Evolutionary conservation across 2,888 invertebrate species (phyloP), one percentile per base, ranked within the genome.

Genomic region (Gisinianus flammeolus): DNA sequence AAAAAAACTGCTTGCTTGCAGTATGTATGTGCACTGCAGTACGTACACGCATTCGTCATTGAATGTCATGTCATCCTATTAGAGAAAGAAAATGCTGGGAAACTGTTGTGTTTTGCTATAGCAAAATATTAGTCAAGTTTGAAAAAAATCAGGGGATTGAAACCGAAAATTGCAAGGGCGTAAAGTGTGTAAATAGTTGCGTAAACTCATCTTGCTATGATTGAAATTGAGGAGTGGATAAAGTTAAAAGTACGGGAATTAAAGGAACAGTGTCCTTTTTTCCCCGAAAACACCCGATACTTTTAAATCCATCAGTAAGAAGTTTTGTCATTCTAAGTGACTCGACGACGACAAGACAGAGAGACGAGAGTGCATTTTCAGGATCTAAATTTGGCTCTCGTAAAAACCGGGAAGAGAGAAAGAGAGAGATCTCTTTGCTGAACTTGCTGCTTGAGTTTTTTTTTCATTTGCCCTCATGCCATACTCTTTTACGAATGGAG

Each of bases 291-390:
- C 22, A 22, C 58, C 62, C 62, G 62, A 62, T 5, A 28, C 62
- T 24, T 70, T 70, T 70, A 70, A 70, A 70, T 70, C 70, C 24
- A 70, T 70, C 70, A 70, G 70, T 70, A 54, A 54, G 28, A 54
- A 70, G 52, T 52, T 70, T 70, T 70, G 70, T 70, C 70, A 54
- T 70, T 70, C 16, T 22, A 28, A 28, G 22, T 62, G n/a, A 69
- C 35, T 69, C 35, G 33, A 69, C 69, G 31, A 69, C 70, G 58
- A 58, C 56, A 33, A n/a, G 31, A 72, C 22, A 16, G 58, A 33
- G 22, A 72, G 72, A 72, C 58, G 58, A 19, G 28, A 70, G 72
- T 72, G 72, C 30, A 72, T 72, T 56, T 72, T 12, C 28, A 58
- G 31, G 72, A 72, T 54, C 31, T 72, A 72, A 72, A 56, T 72